A percentile compares a stretch with the other conserved stretches of the same genome.
Evolutionary conservation across 2,113 vertebrate species (phyloP).

Genomic region (Lanius ludovicianus): DNA sequence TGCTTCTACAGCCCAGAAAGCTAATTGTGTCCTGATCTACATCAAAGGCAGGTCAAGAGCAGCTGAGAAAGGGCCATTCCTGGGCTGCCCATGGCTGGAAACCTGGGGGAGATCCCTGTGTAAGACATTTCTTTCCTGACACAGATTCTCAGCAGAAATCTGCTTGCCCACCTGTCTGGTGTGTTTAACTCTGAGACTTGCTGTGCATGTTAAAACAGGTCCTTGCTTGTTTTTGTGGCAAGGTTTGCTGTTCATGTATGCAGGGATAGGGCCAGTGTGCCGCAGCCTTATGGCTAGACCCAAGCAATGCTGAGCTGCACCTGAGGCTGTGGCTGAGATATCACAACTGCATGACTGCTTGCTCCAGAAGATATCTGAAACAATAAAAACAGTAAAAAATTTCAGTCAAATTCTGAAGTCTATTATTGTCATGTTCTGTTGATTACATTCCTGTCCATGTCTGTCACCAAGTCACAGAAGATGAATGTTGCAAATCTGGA

Average conservation of each 20-base stretch:
- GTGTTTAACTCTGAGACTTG: neutral
- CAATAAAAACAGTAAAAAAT: neutral
- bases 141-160: neutral
- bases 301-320: neutral
- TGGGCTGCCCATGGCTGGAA: neutral
- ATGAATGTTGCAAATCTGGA: neutral
- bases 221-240: neutral
- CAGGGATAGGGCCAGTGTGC: neutral
- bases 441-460: neutral
- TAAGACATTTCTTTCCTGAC: neutral
- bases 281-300: neutral
- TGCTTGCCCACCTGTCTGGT: accelerated
- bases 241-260: accelerated
- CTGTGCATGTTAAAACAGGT: neutral
- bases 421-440: neutral
- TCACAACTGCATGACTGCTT: neutral
- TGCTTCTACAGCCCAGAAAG: neutral
- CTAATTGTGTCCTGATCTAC: neutral
- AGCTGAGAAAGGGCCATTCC: neutral
- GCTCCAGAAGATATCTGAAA: neutral
- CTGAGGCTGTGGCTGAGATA: neutral
- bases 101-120: neutral
- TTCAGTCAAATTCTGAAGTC: neutral
- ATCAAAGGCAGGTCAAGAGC: neutral
- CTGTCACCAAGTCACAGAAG: neutral